Evolutionary conservation across 2,113 vertebrate genomes (phyloP), one percentile per base, ranked within the genome.

Genomic region (Mormoops blainvillei): DNA sequence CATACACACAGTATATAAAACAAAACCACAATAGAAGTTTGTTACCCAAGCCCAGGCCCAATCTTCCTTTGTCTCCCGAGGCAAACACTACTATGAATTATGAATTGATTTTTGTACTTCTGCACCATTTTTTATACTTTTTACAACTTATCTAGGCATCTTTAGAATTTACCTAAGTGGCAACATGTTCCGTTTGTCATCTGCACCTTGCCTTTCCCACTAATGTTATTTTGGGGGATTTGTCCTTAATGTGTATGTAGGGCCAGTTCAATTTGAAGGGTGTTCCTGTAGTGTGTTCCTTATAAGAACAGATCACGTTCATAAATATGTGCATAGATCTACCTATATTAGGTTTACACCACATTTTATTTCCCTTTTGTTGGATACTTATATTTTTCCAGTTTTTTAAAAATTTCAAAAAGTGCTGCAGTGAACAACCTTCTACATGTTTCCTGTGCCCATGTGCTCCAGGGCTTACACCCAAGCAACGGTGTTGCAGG

Each of bases 21-120:
- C 19, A 14, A 58, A 28, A 63, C 19, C 5, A 0, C 36, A 41
- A 26, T 1, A 90, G 3, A 7, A 28, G 19, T 50, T 78, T 65
- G 8, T 70, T 65, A 9, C 11, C 71, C 65, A 58, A 4, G 31
- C 11, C 1, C 41, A 65, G 54, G 63, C 38, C 15, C 31, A 3
- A 28, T 68, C 50, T 48, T 74, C 41, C 19, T 73, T 7, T 36
- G 14, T 61, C 36, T 87, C 48, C n/a, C 54, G 33, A 82, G 38
- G 70, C 85, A 87, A 45, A 31, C 74, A 38, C 41, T 33, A 0
- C 20, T 83, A 3, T 58, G 36, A 67, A 45, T 88, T 56, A 56
- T n/a, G 45, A 80, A 50, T 81, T 71, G 82, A 41, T 86, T 14
- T 54, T 71, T 81, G 71, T 67, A 52, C 48, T 81, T 81, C 56